Conservation (phyloP, 2,797 vertebrate genomes). For the Anabas testudineus region DNA sequence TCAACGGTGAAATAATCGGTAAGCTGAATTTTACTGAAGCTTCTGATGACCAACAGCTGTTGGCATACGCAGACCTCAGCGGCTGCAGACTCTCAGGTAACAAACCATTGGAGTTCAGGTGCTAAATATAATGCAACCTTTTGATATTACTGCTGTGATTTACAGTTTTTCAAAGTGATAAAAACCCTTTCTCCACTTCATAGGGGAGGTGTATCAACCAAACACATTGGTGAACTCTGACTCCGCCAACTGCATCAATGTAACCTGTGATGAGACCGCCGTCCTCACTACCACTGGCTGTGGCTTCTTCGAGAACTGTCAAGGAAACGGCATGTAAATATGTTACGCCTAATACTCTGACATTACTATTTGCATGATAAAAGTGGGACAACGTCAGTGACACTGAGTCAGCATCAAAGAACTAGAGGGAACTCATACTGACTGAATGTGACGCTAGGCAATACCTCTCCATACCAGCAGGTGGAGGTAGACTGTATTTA, state of each 20-base stretch:
- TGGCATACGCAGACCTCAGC: conserved; percentile 9
- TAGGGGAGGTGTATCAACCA: conserved; percentile 8
- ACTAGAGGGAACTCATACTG: no score
- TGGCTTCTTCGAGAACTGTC: conserved; percentile 4
- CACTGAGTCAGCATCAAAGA: no score
- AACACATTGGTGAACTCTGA: background rate
- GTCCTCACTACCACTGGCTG: background rate
- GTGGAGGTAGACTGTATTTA: no score
- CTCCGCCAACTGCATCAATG: conserved; percentile 9
- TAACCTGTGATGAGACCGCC: background rate
- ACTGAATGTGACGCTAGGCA: no score
- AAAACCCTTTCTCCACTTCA: background rate
- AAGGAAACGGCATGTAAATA: conserved; percentile 19
- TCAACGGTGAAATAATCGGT: background rate
- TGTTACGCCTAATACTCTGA: no score
- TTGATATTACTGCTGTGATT: no score
- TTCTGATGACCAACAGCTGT: background rate
- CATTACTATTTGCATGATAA: no score
- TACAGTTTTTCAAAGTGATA: no score
- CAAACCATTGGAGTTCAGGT: no score
- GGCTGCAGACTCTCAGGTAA: conserved; percentile 25
- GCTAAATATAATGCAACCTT: no score
- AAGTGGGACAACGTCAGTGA: no score
- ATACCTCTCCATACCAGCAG: no score
- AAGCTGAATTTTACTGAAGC: background rate